phyloP scores from a whole-genome alignment of 2,888 invertebrate species.

The Polydrusus pterygomalis region DNA sequence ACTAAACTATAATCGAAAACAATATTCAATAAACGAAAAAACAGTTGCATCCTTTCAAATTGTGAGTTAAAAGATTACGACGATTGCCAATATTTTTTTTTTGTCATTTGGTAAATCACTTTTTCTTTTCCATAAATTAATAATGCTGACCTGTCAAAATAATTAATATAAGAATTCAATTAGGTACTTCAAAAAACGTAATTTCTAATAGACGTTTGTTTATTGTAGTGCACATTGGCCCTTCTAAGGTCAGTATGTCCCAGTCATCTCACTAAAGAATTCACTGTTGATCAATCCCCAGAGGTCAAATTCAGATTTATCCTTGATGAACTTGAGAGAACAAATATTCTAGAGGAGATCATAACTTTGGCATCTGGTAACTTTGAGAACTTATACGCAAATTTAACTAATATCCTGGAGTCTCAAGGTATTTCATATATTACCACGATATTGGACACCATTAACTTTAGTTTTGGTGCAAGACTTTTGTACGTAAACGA shows the following conservation, averaged over 20 bases:
- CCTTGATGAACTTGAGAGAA: background rate
- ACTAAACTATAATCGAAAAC: too few relatives aligned
- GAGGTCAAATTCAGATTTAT: conserved; percentile 5
- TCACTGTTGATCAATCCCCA: background rate
- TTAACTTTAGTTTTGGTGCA: conserved; percentile 15
- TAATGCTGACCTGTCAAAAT: conserved; percentile 18
- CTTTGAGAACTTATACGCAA: background rate
- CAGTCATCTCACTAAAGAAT: conserved; percentile 11
- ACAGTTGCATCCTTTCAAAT: too few relatives aligned
- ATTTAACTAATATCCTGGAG: background rate
- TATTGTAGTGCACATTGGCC: conserved; percentile 12
- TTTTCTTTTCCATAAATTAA: background rate
- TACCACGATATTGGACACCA: conserved; percentile 1
- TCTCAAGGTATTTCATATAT: background rate
- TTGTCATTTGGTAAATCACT: too few relatives aligned
- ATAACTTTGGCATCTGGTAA: background rate
- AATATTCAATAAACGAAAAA: background rate
- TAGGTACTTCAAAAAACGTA: background rate
- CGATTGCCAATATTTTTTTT: too few relatives aligned
- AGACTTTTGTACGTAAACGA: conserved; percentile 17
- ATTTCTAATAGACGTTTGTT: conserved; percentile 17
- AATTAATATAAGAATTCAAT: background rate
- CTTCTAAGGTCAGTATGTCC: conserved; percentile 1
- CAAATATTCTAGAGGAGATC: background rate
- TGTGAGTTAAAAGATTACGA: too few relatives aligned